Evolutionary conservation across 1,140 invertebrate species (phyloP).

Genomic region (Heterodera schachtii): DNA sequence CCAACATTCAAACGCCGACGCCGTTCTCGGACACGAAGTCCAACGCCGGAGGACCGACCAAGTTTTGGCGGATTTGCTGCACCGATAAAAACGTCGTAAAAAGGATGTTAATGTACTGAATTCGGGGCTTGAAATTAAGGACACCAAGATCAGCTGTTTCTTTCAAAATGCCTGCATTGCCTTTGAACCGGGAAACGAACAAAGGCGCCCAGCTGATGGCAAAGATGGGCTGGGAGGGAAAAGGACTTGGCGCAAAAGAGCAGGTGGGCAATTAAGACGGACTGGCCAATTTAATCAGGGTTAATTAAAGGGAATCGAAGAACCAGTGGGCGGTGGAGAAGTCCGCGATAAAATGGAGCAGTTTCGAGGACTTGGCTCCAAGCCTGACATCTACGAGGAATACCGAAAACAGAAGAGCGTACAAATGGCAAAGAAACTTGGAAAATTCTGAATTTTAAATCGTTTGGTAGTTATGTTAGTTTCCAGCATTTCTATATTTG

Average conservation of each 20-base stretch:
- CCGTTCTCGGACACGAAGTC: conserved; percentile 22
- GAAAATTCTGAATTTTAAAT: neutral
- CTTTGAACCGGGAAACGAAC: conserved; percentile 43
- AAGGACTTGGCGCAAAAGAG: conserved; percentile 48
- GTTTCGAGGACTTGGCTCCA: conserved; percentile 41
- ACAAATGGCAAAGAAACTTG: conserved; percentile 6
- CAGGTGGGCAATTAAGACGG: conserved; percentile 36
- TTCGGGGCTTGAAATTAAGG: neutral
- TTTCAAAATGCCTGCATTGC: conserved; percentile 41
- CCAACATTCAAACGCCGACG: conserved; percentile 13
- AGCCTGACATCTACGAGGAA: conserved; percentile 46
- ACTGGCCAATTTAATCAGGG: neutral
- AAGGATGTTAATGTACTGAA: neutral
- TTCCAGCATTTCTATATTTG: too few relatives aligned
- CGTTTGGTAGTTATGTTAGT: too few relatives aligned
- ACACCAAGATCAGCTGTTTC: conserved; percentile 21
- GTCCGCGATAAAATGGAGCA: conserved; percentile 40
- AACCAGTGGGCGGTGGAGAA: conserved; percentile 38
- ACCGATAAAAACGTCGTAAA: conserved; percentile 1
- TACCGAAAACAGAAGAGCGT: conserved; percentile 47
- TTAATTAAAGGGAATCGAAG: conserved; percentile 41
- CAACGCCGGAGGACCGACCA: conserved; percentile 37
- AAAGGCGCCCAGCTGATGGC: conserved; percentile 50
- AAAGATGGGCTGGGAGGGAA: conserved; percentile 53
- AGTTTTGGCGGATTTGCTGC: conserved; percentile 34